These are phyloP conservation scores for Chromoteleia sp. DNA, from an alignment of 2,888 invertebrate species.

Conservation along the genomic window DNA sequence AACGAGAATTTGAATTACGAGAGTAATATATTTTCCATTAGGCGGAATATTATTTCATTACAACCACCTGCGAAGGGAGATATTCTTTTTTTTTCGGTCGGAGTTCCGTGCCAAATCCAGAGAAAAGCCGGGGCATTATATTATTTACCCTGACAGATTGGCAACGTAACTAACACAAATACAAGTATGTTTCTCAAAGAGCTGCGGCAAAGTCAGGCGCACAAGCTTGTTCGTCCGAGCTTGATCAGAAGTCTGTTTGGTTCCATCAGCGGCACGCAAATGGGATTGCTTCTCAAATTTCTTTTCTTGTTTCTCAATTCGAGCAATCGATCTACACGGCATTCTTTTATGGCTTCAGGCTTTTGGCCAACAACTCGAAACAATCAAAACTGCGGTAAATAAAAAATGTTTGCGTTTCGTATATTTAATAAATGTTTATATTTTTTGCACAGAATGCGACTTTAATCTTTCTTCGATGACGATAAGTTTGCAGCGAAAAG, in stretches of 20 bases:
- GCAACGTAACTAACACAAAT: constrained; percentile 54
- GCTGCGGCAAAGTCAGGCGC: constrained; percentile 46
- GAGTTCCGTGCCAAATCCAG: constrained; percentile 41
- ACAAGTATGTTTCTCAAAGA: constrained; percentile 59
- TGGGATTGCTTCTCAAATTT: constrained; percentile 80
- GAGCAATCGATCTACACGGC: constrained; percentile 71
- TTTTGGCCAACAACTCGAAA: constrained; percentile 23
- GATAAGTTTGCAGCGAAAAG: no score
- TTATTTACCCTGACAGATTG: constrained; percentile 65
- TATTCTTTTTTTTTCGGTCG: constrained; percentile 39
- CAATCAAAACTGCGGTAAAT: constrained; percentile 35
- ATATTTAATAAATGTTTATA: neutral
- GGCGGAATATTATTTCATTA: constrained; percentile 54
- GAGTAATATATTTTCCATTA: constrained; percentile 55
- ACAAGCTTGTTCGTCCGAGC: constrained; percentile 38
- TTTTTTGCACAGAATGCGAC: no score
- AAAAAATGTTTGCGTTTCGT: constrained; percentile 20
- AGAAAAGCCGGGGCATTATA: constrained; percentile 49
- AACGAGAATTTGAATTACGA: neutral
- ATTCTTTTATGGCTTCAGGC: constrained; percentile 46
- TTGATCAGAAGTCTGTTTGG: constrained; percentile 54
- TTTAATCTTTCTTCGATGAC: no score
- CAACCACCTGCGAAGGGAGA: constrained; percentile 44
- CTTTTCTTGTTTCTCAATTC: constrained; percentile 57
- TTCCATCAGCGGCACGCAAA: constrained; percentile 73